Evolutionary conservation across 1,140 invertebrate species (phyloP), one percentile per base, ranked within the genome.

Genomic region (Drosophila pallidifrons): DNA sequence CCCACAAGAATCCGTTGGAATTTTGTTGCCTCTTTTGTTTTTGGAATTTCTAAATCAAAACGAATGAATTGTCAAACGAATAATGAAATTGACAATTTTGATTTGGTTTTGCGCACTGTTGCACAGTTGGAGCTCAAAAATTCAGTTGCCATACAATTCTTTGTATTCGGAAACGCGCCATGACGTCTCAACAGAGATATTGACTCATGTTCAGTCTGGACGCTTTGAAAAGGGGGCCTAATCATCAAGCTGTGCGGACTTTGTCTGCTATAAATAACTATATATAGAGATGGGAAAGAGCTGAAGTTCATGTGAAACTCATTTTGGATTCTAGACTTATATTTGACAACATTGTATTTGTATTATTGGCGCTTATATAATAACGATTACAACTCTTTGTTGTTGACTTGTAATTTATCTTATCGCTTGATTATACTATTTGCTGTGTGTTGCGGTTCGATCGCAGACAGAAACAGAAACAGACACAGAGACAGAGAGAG

Each of bases 341-440:
- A n/a, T 6, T n/a, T 3, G 41, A 38, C 35, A 10, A 10, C 35
- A 38, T 38, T 43, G 41, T n/a, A 3, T 52, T 32, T 57, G 30
- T n/a, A n/a, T 54, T 54, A 11, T 25, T 47, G 13, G 13, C 13
- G 13, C 16, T 47, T 35, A 35, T 30, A 32, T 67, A 32, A 45
- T 8, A 57, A 43, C 52, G 43, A 46, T 25, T 47, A n/a, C 51
- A 55, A 2, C 35, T 20, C 30, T 8, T 38, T 38, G 7, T 32
- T 32, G 30, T 25, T 57, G 16, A 15, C 47, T 49, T 69, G 47
- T 70, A 63, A 63, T 70, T 63, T 63, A 63, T 70, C 28, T 45
- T 41, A 63, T 54, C 25, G 38, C 47, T 13, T 69, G 15, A 52
- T 46, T 35, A 47, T 46, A 70, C 41, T 54, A 59, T 61, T 60